Evolutionary conservation across 1,140 invertebrate species (phyloP).

Genomic region (Centruroides sculpturatus): DNA sequence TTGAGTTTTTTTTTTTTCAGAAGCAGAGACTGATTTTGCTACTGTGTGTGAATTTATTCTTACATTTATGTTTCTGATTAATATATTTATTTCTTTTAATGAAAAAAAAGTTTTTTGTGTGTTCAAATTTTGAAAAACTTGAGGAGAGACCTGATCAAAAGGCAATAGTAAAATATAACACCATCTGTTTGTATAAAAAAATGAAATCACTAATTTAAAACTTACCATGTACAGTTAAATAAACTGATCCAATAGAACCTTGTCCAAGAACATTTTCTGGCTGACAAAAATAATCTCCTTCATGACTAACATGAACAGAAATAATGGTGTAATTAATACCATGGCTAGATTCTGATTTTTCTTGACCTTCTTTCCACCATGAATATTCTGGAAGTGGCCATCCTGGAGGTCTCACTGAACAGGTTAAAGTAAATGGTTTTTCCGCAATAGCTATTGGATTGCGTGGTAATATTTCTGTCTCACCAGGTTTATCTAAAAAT

Average conservation of each 20-base stretch:
- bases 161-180: too few relatives aligned
- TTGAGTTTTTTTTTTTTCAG: too few relatives aligned
- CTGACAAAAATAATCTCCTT: constrained; percentile 77
- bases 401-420: constrained; percentile 67
- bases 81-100: too few relatives aligned
- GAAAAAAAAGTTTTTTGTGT: too few relatives aligned
- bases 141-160: too few relatives aligned
- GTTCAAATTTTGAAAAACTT: too few relatives aligned
- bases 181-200: too few relatives aligned
- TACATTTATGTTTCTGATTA: too few relatives aligned
- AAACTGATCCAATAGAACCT: constrained; percentile 62
- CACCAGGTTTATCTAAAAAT: constrained; percentile 55
- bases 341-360: constrained; percentile 43
- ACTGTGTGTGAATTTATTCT: too few relatives aligned
- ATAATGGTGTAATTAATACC: constrained; percentile 69
- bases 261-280: constrained; percentile 74
- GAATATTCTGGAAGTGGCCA: constrained; percentile 71
- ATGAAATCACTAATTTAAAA: not conserved
- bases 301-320: constrained; percentile 61
- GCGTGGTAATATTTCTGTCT: constrained; percentile 63
- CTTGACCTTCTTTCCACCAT: constrained; percentile 66
- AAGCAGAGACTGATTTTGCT: too few relatives aligned
- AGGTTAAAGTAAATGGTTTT: constrained; percentile 62
- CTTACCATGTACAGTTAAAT: constrained; percentile 53
- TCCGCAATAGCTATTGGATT: constrained; percentile 66